These are phyloP conservation scores for Bombycilla garrulus DNA, from an alignment of 2,113 vertebrate species.

Conservation along the genomic window DNA sequence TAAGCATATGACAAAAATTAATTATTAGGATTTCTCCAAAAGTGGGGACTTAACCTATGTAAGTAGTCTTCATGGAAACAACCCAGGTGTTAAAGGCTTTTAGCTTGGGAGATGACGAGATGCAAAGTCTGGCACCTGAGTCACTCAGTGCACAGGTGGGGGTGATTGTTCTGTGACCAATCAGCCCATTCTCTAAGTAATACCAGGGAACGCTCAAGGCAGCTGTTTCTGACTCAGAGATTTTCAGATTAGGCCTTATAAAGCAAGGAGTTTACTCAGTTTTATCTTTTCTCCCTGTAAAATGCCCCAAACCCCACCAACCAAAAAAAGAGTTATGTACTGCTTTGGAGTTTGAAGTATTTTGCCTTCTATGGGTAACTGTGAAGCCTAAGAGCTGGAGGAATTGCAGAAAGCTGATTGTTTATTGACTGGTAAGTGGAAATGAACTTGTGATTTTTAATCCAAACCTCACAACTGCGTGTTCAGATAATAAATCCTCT, in stretches of 20 bases:
- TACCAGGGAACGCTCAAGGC: neutral
- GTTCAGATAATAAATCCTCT: neutral
- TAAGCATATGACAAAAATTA: neutral
- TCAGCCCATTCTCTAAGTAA: neutral
- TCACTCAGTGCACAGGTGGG: neutral
- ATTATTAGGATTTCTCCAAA: neutral
- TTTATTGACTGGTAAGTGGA: neutral
- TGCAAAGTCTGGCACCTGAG: neutral
- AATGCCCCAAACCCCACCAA: neutral
- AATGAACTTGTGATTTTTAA: neutral
- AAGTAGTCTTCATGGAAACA: neutral
- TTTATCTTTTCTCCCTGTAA: neutral
- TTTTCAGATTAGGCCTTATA: neutral
- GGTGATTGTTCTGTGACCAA: neutral
- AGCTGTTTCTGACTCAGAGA: fast-evolving
- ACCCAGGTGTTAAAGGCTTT: neutral
- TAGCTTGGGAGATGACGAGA: neutral
- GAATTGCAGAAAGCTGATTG: neutral
- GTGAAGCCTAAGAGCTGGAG: neutral
- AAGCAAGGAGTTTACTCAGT: fast-evolving
- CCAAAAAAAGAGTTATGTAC: neutral
- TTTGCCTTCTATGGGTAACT: neutral
- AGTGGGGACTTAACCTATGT: neutral
- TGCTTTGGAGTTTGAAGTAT: neutral
- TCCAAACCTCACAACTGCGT: neutral